Percentiles rank a stretch among this genome's conserved stretches.
These are phyloP conservation scores for Papilio elwesi DNA, from an alignment of 2,888 invertebrate genomes.

Conservation along the genomic window DNA sequence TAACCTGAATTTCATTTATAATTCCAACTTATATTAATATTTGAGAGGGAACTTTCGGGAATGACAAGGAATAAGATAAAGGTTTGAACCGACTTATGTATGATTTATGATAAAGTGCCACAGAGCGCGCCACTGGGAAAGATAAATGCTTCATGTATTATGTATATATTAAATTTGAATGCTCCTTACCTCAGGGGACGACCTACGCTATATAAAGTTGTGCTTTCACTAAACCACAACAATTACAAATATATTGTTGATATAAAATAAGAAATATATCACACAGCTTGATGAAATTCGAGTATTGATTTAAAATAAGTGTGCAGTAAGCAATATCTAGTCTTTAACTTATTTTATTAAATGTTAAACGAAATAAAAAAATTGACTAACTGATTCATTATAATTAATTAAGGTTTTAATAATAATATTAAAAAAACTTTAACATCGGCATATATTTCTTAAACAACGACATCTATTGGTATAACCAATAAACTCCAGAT, in stretches of 20 bases:
- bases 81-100: constrained; percentile 14
- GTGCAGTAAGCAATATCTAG: neutral
- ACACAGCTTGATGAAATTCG: neutral
- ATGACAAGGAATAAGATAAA: constrained; percentile 13
- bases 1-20: constrained; percentile 16
- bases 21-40: constrained; percentile 14
- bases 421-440: too few relatives aligned
- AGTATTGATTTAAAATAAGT: neutral
- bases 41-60: constrained; percentile 17
- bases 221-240: neutral
- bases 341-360: too few relatives aligned
- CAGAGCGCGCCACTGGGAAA: neutral
- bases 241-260: too few relatives aligned
- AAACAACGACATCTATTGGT: constrained; percentile 4
- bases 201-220: neutral
- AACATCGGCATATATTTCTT: neutral
- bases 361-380: too few relatives aligned
- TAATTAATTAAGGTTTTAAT: too few relatives aligned
- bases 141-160: constrained; percentile 18
- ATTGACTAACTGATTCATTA: too few relatives aligned
- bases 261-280: neutral
- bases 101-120: constrained; percentile 24
- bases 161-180: constrained; percentile 17
- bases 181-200: constrained; percentile 8
- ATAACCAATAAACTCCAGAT: neutral